Base-by-base conservation (phyloP, 2,888 invertebrate genomes). In the Lasioglossum marginatum region DNA sequence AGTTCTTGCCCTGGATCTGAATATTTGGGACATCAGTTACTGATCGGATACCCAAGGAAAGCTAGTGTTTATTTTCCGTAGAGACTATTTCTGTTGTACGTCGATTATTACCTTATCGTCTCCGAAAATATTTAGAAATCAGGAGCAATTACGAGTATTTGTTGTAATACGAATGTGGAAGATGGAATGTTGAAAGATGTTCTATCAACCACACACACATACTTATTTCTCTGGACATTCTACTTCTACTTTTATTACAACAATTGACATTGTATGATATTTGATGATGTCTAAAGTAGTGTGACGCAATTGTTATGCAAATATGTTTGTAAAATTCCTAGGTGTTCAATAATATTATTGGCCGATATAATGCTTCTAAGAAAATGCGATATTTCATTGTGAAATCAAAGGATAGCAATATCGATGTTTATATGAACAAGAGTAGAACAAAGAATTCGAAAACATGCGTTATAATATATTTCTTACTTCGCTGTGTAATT, bases 341-440 rank as follows among this genome's bases (percentile, higher is more conserved):
- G 76, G 14, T 70, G 52, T 78, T 52, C 14, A 31, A 60, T n/a
- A 6, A 43, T 70, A 68, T 60, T 34, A 86, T 82, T 86, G 81
- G 86, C n/a, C 2, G 23, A 23, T 27, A 6, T 14, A 12, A 8
- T 31, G 34, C 23, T n/a, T 40, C 5, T 23, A 27, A 14, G 23
- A 14, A 74, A 79, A 37, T 48, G 5, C 43, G 72, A 45, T 8
- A 70, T 70, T 77, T 4, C 12, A 19, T 4, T 60, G 48, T 43
- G 34, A 81, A 81, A 81, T 48, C 19, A 14, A 68, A 37, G n/a
- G n/a, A 60, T 70, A 34, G 12, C 0, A 77, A 70, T 14, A 52
- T 34, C 16, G 37, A 34, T n/a, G 31, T 23, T 45, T 2, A 0
- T n/a, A 34, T 0, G 0, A 48, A 1, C n/a, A 57, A 4, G 45